Evolutionary conservation across 2,113 vertebrate species (phyloP).

Genomic region (Etia nguti): DNA sequence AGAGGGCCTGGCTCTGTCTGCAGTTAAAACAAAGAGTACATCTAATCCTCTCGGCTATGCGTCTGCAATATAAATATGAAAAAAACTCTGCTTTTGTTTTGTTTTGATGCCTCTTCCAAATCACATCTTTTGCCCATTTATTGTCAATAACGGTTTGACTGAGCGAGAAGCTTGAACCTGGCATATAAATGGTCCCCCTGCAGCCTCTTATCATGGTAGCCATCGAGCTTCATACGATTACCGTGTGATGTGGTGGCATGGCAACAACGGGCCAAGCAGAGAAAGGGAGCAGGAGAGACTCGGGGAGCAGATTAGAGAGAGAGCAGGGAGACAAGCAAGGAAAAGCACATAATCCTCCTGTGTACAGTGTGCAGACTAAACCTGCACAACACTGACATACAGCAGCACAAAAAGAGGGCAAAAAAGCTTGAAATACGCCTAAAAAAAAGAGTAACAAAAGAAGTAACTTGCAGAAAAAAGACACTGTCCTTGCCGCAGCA

Average conservation of each 20-base stretch:
- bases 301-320: slow-evolving; percentile 44
- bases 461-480: not conserved
- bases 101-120: not conserved
- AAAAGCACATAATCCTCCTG: slow-evolving; percentile 56
- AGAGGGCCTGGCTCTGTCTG: not conserved
- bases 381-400: slow-evolving; percentile 33
- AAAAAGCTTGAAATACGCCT: slow-evolving; percentile 4
- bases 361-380: slow-evolving; percentile 46
- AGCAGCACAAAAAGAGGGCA: slow-evolving; percentile 19
- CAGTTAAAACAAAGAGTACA: not conserved
- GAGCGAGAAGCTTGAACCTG: not conserved
- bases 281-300: slow-evolving; percentile 13
- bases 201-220: slow-evolving; percentile 43
- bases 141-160: not conserved
- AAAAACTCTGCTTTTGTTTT: not conserved
- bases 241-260: slow-evolving; percentile 53
- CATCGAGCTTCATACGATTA: slow-evolving; percentile 47
- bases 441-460: not conserved
- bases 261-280: slow-evolving; percentile 45
- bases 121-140: not conserved
- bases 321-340: slow-evolving; percentile 42
- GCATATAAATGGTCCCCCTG: not conserved
- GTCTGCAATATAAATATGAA: not conserved
- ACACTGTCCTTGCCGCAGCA: not conserved
- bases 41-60: not conserved